Evolutionary conservation across 2,113 vertebrate genomes (phyloP), one percentile per base, ranked within the genome.

Genomic region (Lepisosteus oculatus): DNA sequence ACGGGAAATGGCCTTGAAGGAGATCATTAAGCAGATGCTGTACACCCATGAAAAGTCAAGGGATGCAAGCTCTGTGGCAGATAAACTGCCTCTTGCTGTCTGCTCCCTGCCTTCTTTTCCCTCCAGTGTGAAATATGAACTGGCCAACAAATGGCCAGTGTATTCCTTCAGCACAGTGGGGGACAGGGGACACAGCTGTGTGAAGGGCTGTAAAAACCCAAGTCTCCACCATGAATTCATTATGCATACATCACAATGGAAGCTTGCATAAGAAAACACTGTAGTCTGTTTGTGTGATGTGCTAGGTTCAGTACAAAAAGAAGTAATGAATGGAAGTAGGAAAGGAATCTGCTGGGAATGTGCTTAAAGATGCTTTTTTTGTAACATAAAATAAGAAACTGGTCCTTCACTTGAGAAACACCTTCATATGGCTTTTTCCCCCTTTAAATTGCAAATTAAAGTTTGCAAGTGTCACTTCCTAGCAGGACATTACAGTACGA

Each of bases 1-100:
- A 86, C 86, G 81, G 71, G 80, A 89, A 78, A 80, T 85, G 86
- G 87, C 86, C 87, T 90, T 86, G 84, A 91, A 92, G 90, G 85
- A 90, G 85, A 90, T 88, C 90, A 91, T 78, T 84, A 88, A 93
- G 85, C 94, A 95, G 91, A 94, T 93, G 95, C 91, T 95, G 88
- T 87, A 90, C 85, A 87, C 85, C 88, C 89, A 86, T 89, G 86
- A 88, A 87, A 85, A 85, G 87, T 87, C 88, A 79, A 84, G 83
- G 84, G 84, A 91, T 85, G 84, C 62, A 74, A 78, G 80, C 89
- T 85, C 79, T 77, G 81, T 55, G 70, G 62, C 78, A 90, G 91
- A 88, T 89, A 84, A 86, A 89, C 87, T 77, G 84, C 87, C 85
- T 84, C 81, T 87, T 72, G 75, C 81, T 92, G 78, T 88, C 85